A percentile compares a stretch with the other conserved stretches of the same genome.
phyloP scores from a whole-genome alignment of 2,113 vertebrate genomes.

The Acrocephalus arundinaceus region DNA sequence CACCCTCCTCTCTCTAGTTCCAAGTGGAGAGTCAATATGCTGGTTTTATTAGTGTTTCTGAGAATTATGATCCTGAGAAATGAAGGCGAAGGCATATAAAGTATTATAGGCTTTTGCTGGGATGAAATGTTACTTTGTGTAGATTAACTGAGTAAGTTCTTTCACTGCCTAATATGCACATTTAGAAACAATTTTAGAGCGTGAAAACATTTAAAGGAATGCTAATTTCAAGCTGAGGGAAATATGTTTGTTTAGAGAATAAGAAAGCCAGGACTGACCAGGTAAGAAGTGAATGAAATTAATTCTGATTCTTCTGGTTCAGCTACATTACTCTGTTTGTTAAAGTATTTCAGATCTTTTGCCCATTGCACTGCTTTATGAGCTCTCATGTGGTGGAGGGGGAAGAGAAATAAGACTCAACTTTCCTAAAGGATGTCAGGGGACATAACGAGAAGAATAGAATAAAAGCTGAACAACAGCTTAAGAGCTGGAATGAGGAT shows the following conservation, averaged over 20 bases:
- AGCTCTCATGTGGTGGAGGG: background rate
- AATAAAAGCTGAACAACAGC: background rate
- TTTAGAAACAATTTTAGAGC: constrained; percentile 29
- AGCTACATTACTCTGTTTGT: background rate
- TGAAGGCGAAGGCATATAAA: background rate
- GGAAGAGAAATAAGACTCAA: background rate
- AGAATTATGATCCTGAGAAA: background rate
- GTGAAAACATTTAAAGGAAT: constrained; percentile 25
- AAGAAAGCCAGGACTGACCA: background rate
- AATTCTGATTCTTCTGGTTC: background rate
- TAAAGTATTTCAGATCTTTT: background rate
- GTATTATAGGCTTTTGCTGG: background rate
- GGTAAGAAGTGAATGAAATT: background rate
- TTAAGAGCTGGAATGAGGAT: background rate
- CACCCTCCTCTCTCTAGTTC: background rate
- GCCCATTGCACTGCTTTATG: background rate
- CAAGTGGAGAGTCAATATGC: background rate
- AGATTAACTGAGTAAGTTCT: background rate
- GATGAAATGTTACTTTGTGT: background rate
- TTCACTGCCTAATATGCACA: constrained; percentile 29
- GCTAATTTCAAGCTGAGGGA: constrained; percentile 28
- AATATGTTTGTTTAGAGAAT: background rate
- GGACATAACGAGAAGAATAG: background rate
- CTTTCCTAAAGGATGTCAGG: background rate
- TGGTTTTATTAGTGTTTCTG: background rate